A percentile compares a stretch with the other conserved stretches of the same genome.
These are phyloP conservation scores for Elephantulus edwardii DNA, from an alignment of 2,113 vertebrate species.

Conservation along the genomic window DNA sequence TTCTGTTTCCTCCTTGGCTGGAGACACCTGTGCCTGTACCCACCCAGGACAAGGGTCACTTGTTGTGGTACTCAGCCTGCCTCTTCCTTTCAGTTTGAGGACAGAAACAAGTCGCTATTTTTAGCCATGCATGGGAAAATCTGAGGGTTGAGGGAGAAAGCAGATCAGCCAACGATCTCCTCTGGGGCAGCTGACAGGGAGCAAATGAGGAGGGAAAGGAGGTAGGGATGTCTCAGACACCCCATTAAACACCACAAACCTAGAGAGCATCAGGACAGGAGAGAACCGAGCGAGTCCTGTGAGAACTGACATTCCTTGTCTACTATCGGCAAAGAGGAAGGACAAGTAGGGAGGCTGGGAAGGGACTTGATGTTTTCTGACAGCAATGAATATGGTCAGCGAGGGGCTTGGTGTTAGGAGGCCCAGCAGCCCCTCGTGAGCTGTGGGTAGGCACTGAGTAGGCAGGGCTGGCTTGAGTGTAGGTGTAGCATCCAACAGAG, in stretches of 20 bases:
- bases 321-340: neutral
- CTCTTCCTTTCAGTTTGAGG: slow-evolving; percentile 7
- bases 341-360: neutral
- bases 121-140: slow-evolving; percentile 65
- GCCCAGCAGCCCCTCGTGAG: neutral
- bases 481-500: neutral
- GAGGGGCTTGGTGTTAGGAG: neutral
- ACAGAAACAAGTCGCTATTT: slow-evolving; percentile 48
- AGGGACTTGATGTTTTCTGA: neutral
- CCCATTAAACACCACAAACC: neutral
- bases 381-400: neutral
- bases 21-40: neutral
- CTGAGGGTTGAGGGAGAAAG: slow-evolving; percentile 11
- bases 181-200: neutral
- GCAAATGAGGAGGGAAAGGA: neutral
- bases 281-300: neutral
- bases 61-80: neutral
- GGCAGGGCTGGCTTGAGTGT: neutral
- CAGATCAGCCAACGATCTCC: neutral
- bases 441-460: no score
- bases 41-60: neutral
- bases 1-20: neutral
- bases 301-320: neutral
- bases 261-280: neutral
- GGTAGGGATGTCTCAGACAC: neutral